Conservation (phyloP, 2,888 invertebrate species). For the Prostheceraeus crozeri region DNA sequence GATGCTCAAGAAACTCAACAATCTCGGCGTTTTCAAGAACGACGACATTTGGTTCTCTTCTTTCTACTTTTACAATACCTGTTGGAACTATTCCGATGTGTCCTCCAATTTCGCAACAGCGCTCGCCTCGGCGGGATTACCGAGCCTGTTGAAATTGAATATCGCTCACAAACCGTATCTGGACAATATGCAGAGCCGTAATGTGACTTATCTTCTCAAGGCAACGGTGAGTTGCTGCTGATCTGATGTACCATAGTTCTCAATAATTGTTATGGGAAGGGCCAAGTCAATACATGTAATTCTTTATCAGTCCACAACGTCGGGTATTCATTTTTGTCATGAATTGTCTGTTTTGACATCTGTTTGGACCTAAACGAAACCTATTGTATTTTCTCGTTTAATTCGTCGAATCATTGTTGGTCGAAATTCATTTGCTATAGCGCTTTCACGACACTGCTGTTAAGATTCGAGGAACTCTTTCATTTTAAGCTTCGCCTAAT, state of each 20-base stretch:
- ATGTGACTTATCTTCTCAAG: constrained; percentile 38
- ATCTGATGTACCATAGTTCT: background rate
- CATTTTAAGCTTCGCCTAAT: no score
- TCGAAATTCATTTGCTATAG: no score
- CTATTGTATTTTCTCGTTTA: no score
- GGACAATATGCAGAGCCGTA: constrained; percentile 49
- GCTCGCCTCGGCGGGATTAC: constrained; percentile 45
- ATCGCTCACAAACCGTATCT: constrained; percentile 51
- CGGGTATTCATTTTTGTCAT: no score
- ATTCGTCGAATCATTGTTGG: no score
- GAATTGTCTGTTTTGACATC: no score
- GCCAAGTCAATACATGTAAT: no score
- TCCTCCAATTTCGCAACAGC: constrained; percentile 47
- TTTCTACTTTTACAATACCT: constrained; percentile 50
- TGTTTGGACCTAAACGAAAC: no score
- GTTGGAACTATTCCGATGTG: constrained; percentile 53
- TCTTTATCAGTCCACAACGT: no score
- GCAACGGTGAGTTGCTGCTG: background rate
- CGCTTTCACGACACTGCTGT: no score
- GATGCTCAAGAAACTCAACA: constrained; percentile 49
- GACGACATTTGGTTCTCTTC: constrained; percentile 54
- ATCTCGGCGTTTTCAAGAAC: constrained; percentile 52
- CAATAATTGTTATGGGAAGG: background rate
- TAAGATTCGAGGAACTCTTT: no score
- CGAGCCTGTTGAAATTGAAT: constrained; percentile 47